These are phyloP conservation scores for Percopsis transmontana DNA, from an alignment of 2,113 vertebrate species.

Conservation along the genomic window DNA sequence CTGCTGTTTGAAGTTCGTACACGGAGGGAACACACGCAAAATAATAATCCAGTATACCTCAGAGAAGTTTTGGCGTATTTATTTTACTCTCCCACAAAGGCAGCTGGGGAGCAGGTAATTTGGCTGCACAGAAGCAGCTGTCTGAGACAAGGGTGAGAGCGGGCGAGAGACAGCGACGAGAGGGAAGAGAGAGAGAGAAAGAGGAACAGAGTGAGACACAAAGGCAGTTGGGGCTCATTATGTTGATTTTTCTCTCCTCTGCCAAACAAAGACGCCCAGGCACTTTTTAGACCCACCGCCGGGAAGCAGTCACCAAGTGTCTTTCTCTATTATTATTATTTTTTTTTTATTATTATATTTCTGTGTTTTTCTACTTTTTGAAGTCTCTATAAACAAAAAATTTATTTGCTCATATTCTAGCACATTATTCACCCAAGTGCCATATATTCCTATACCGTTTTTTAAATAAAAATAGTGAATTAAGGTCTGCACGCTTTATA, in stretches of 20 bases:
- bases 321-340: constrained; percentile 21
- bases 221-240: constrained; percentile 77
- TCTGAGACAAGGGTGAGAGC: constrained; percentile 32
- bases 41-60: constrained; percentile 33
- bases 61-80: constrained; percentile 46
- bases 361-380: too few species aligned
- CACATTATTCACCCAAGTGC: constrained; percentile 7
- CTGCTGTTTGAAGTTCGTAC: constrained; percentile 16
- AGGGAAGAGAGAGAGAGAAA: constrained; percentile 44
- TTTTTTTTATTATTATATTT: too few species aligned
- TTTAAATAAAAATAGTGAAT: constrained; percentile 38
- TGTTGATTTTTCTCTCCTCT: constrained; percentile 68
- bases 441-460: constrained; percentile 27
- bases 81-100: constrained; percentile 54
- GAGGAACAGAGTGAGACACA: constrained; percentile 60
- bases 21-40: not conserved
- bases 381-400: not conserved
- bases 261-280: constrained; percentile 69
- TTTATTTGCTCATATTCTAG: constrained; percentile 18
- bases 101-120: constrained; percentile 64
- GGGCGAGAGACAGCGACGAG: constrained; percentile 1
- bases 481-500: constrained; percentile 21
- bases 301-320: constrained; percentile 49
- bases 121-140: constrained; percentile 63
- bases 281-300: constrained; percentile 58